phyloP scores from a whole-genome alignment of 2,113 vertebrate species.

The Illadopsis cleaveri region DNA sequence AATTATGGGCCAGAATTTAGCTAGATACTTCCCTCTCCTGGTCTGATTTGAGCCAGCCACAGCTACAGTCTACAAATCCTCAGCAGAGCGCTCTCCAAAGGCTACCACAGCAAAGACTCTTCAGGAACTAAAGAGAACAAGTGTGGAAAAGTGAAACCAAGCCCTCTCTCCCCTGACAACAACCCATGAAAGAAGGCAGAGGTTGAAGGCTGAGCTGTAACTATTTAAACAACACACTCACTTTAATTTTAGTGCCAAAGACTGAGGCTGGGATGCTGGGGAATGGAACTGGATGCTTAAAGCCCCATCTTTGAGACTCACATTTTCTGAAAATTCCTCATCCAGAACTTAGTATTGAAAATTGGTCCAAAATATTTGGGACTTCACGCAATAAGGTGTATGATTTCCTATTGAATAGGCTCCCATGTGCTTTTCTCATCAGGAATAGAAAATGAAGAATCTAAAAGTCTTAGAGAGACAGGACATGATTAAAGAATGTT shows the following conservation, averaged over 20 bases:
- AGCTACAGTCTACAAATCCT: neutral
- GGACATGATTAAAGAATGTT: neutral
- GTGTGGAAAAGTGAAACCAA: neutral
- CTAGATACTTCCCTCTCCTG: constrained; percentile 35
- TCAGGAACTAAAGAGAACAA: neutral
- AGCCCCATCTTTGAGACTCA: neutral
- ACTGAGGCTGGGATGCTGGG: neutral
- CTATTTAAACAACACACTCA: neutral
- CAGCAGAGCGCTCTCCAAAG: neutral
- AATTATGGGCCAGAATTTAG: constrained; percentile 24
- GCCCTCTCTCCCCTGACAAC: neutral
- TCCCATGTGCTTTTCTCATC: neutral
- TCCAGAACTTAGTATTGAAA: neutral
- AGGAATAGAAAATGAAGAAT: neutral
- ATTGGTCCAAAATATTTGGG: neutral
- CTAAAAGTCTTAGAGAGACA: neutral
- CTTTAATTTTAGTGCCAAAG: neutral
- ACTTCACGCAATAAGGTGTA: neutral
- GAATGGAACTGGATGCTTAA: neutral
- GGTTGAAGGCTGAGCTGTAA: neutral
- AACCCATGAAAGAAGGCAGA: neutral
- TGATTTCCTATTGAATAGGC: neutral
- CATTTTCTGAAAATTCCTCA: neutral
- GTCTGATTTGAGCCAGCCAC: neutral
- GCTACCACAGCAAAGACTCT: neutral